Percentiles rank a stretch among this genome's conserved stretches.
Evolutionary conservation across 2,797 vertebrate species (phyloP).

Genomic region (Notolepis coatsorum): DNA sequence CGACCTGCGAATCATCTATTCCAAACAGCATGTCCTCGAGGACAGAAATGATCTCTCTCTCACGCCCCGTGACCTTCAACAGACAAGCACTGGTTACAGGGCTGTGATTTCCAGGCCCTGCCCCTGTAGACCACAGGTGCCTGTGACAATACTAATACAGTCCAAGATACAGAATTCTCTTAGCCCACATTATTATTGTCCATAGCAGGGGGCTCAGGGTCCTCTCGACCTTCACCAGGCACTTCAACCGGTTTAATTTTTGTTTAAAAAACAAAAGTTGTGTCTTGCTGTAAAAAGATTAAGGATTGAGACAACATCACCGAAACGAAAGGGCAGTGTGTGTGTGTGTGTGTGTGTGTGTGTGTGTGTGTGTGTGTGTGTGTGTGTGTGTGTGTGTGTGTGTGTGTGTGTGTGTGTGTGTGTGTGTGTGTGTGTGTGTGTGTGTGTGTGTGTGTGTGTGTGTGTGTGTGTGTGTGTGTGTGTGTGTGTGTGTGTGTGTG

Average conservation of each 20-base stretch:
- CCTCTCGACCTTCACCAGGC: slow-evolving; percentile 35
- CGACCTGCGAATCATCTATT: slow-evolving; percentile 72
- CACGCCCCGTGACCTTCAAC: slow-evolving; percentile 60
- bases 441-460: slow-evolving; percentile 15
- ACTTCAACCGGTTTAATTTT: slow-evolving; percentile 3
- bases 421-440: not conserved
- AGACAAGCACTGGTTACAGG: slow-evolving; percentile 64
- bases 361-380: not conserved
- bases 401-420: not conserved
- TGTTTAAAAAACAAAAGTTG: slow-evolving; percentile 14
- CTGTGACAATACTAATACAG: slow-evolving; percentile 68
- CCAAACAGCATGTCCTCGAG: slow-evolving; percentile 42
- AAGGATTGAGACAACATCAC: slow-evolving; percentile 20
- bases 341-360: not conserved
- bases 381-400: not conserved
- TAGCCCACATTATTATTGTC: slow-evolving; percentile 36
- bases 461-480: slow-evolving; percentile 33
- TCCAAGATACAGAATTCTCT: slow-evolving; percentile 31
- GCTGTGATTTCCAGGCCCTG: slow-evolving; percentile 67
- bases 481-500: slow-evolving; percentile 45
- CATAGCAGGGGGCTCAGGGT: slow-evolving; percentile 39
- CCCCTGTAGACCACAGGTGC: slow-evolving; percentile 56
- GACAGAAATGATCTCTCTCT: slow-evolving; percentile 44
- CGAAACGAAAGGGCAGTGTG: not conserved
- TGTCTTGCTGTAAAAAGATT: no score